phyloP scores from a whole-genome alignment of 2,888 invertebrate species.

The Anthrax anthrax region DNA sequence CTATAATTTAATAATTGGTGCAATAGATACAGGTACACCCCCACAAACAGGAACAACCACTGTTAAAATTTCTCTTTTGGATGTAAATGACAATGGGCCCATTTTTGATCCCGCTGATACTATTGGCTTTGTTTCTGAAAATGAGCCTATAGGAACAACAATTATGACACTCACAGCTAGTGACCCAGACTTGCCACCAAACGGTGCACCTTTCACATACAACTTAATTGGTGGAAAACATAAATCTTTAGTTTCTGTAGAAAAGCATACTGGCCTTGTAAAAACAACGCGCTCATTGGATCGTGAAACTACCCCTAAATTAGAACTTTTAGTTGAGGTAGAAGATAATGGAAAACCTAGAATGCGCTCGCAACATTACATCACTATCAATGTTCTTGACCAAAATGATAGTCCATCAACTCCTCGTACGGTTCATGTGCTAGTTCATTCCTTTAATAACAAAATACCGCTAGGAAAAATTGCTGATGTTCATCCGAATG shows the following conservation, averaged over 20 bases:
- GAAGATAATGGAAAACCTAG: conserved; percentile 77
- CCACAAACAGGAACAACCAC: conserved; percentile 85
- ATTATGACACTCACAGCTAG: conserved; percentile 74
- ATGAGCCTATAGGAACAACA: conserved; percentile 68
- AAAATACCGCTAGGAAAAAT: conserved; percentile 66
- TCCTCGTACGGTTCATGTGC: conserved; percentile 64
- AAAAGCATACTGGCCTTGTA: conserved; percentile 66
- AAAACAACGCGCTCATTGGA: conserved; percentile 67
- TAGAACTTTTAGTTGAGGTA: conserved; percentile 67
- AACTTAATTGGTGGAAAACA: conserved; percentile 63
- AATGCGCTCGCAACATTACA: conserved; percentile 65
- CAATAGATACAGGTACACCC: conserved; percentile 76
- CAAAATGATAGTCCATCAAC: conserved; percentile 85
- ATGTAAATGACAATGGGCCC: conserved; percentile 91
- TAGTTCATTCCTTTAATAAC: conserved; percentile 64
- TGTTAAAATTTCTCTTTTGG: conserved; percentile 63
- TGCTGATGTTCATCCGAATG: conserved; percentile 83
- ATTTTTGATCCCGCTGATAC: conserved; percentile 57
- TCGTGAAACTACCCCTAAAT: conserved; percentile 60
- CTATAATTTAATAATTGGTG: conserved; percentile 68
- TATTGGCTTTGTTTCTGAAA: conserved; percentile 69
- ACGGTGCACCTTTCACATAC: conserved; percentile 82
- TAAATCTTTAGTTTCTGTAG: conserved; percentile 58
- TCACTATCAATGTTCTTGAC: conserved; percentile 65
- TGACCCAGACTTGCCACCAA: conserved; percentile 80